phyloP scores from a whole-genome alignment of 2,888 invertebrate species.

The Tortrix viridana region DNA sequence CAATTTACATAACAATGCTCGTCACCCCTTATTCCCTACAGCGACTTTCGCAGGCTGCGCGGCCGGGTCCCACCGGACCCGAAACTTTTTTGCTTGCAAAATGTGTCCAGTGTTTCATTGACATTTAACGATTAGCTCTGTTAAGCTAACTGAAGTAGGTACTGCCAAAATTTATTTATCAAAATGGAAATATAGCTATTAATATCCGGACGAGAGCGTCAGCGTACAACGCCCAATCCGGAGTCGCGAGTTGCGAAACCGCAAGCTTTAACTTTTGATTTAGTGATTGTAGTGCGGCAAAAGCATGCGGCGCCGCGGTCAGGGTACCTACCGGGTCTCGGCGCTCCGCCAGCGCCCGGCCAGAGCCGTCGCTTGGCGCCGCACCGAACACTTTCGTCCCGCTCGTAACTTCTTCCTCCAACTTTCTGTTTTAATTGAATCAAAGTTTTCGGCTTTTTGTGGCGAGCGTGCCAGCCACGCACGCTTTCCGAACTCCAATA shows the following conservation, averaged over 20 bases:
- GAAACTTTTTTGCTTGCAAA: conserved; percentile 69
- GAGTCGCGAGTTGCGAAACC: conserved; percentile 31
- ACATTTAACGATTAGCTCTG: conserved; percentile 43
- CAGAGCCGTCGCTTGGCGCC: conserved; percentile 45
- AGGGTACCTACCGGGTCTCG: conserved; percentile 24
- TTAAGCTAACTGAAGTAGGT: conserved; percentile 20
- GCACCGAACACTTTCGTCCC: conserved; percentile 59
- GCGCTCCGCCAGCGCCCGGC: conserved; percentile 43
- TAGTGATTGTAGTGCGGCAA: conserved; percentile 50
- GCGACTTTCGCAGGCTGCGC: conserved; percentile 76
- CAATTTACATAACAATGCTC: conserved; percentile 84
- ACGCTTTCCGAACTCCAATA: conserved; percentile 71
- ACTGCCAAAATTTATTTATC: conserved; percentile 7
- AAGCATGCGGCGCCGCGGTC: conserved; percentile 39
- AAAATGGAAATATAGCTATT: background rate
- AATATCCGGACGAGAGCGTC: conserved; percentile 11
- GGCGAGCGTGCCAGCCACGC: conserved; percentile 81
- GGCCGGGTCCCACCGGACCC: conserved; percentile 73
- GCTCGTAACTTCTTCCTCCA: conserved; percentile 75
- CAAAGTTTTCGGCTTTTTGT: conserved; percentile 83
- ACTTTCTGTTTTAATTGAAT: conserved; percentile 83
- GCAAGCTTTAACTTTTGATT: conserved; percentile 58
- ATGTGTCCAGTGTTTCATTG: conserved; percentile 60
- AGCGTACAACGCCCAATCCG: conserved; percentile 8
- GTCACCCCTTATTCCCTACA: conserved; percentile 81